Evolutionary conservation across 2,888 invertebrate species (phyloP).

Genomic region (Hyppa rectilinea): DNA sequence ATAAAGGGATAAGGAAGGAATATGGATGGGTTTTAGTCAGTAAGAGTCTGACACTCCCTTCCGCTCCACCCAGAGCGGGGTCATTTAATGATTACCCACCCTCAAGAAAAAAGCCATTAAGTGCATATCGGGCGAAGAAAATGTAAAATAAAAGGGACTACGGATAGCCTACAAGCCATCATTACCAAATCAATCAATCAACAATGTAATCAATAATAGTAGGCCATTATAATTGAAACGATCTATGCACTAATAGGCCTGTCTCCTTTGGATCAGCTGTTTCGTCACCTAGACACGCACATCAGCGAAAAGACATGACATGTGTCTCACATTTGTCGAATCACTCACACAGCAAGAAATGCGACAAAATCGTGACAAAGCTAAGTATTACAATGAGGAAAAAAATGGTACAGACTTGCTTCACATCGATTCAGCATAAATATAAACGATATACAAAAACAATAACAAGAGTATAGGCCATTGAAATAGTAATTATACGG

Average conservation of each 20-base stretch:
- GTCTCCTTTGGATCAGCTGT: neutral
- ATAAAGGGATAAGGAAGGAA: too few relatives aligned
- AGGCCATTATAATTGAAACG: neutral
- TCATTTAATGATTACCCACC: too few relatives aligned
- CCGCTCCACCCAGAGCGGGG: too few relatives aligned
- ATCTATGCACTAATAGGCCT: neutral
- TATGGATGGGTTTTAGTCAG: too few relatives aligned
- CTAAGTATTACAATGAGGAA: neutral
- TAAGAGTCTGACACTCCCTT: too few relatives aligned
- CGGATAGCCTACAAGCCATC: neutral
- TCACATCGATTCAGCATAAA: constrained; percentile 14
- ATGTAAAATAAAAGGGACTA: neutral
- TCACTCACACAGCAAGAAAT: neutral
- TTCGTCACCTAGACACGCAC: constrained; percentile 5
- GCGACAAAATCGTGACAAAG: neutral
- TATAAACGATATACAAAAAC: neutral
- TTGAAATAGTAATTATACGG: too few relatives aligned
- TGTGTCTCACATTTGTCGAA: constrained; percentile 12
- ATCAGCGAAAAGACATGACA: neutral
- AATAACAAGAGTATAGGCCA: neutral
- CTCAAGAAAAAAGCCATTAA: too few relatives aligned
- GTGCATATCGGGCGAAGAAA: too few relatives aligned
- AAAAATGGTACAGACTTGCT: neutral
- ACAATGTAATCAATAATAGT: constrained; percentile 6
- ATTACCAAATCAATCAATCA: constrained; percentile 9